Evolutionary conservation across 2,888 invertebrate genomes (phyloP), one percentile per base, ranked within the genome.

Genomic region (Teleogryllus oceanicus): DNA sequence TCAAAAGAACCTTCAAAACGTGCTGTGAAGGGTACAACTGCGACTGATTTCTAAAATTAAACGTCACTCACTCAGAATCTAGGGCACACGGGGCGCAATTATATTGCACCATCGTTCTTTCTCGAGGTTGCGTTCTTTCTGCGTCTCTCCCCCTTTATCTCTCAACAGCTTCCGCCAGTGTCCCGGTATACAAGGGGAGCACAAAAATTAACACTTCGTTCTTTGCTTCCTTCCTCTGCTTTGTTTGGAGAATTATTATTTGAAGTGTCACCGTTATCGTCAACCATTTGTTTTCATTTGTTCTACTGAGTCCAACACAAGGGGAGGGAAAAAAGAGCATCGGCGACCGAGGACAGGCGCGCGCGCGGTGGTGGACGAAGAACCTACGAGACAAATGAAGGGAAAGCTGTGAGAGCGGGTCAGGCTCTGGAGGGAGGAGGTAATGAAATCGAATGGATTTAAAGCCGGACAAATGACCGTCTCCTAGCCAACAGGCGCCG

Each of bases 191-290:
- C 74, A 74, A 37, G 78, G 78, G 82, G 80, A 81, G 80, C 49
- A 77, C 78, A 80, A 75, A 80, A 80, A 80, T 82, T 82, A 82
- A 82, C 80, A 82, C 79, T 79, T 77, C 78, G 76, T 80, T 81
- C 77, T 75, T 79, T 49, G 49, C 74, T 79, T 50, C 75, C 79
- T 75, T 77, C 78, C 75, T 76, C 80, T 79, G 76, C 80, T 80
- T 82, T 80, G 79, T 80, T 80, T 79, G 78, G 80, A 80, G 78
- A 82, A 82, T 82, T 82, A 82, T 82, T 82, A 80, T 80, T 82
- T 82, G 80, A 77, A 82, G 82, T 82, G 82, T 82, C 80, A 82
- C 79, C 82, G 79, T 82, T 82, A 82, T 82, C 80, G 82, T 80
- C 75, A 20, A 20, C 77, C 82, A 82, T 82, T 80, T 82, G 78